Percentiles rank a stretch among this genome's conserved stretches.
phyloP scores from a whole-genome alignment of 2,888 invertebrate genomes.

The Eilema griseolum region DNA sequence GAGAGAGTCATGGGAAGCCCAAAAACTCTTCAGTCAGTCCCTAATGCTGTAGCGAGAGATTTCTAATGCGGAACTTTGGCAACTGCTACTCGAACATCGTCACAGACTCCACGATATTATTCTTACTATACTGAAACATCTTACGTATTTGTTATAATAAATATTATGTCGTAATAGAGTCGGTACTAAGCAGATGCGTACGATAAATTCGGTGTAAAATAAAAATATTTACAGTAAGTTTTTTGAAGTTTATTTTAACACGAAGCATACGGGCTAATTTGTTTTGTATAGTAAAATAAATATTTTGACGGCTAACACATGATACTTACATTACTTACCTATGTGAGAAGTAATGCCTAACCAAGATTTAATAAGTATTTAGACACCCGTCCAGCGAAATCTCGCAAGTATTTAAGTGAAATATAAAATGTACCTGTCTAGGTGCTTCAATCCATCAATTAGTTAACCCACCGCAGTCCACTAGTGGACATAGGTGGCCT shows the following conservation, averaged over 20 bases:
- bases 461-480: too few species aligned
- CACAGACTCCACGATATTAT: background rate
- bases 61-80: background rate
- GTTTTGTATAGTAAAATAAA: slow-evolving; percentile 58
- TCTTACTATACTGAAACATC: background rate
- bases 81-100: background rate
- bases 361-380: too few species aligned
- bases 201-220: slow-evolving; percentile 41
- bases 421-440: too few species aligned
- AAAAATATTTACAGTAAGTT: slow-evolving; percentile 37
- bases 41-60: too few species aligned
- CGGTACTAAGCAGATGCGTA: slow-evolving; percentile 29
- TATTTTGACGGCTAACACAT: slow-evolving; percentile 60
- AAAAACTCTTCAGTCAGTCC: background rate
- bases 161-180: slow-evolving; percentile 15
- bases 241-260: slow-evolving; percentile 56
- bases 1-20: background rate
- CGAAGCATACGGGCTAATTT: slow-evolving; percentile 52
- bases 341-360: too few species aligned
- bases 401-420: too few species aligned
- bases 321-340: slow-evolving; percentile 13
- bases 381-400: too few species aligned
- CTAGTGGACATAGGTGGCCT: too few species aligned
- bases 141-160: background rate
- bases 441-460: too few species aligned